phyloP scores from a whole-genome alignment of 1,140 invertebrate species.

The Tyrophagus putrescentiae region DNA sequence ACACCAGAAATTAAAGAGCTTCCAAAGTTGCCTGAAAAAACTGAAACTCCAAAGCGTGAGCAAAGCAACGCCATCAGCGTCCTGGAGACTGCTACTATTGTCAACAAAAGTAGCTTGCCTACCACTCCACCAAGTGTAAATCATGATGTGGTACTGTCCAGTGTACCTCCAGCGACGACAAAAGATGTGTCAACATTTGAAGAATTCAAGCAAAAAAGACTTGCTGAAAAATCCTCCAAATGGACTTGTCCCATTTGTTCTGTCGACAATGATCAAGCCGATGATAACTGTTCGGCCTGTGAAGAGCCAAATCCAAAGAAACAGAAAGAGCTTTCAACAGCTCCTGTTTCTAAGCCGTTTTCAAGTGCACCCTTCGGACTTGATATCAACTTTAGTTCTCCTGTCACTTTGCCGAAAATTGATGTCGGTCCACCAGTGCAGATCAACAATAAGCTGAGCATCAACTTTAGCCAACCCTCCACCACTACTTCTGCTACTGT shows the following conservation, averaged over 20 bases:
- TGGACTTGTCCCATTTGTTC: neutral
- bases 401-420: conserved; percentile 7
- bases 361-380: too few relatives aligned
- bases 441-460: neutral
- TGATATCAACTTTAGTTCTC: neutral
- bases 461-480: neutral
- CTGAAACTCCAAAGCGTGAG: too few relatives aligned
- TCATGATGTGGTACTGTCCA: too few relatives aligned
- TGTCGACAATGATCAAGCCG: neutral
- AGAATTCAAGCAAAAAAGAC: neutral
- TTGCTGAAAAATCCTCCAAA: neutral
- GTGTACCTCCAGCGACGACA: too few relatives aligned
- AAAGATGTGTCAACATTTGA: neutral
- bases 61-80: too few relatives aligned
- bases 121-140: too few relatives aligned
- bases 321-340: conserved; percentile 1
- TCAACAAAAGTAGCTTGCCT: too few relatives aligned
- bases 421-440: neutral
- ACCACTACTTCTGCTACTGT: neutral
- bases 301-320: neutral
- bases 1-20: too few relatives aligned
- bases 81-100: too few relatives aligned
- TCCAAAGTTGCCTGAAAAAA: too few relatives aligned
- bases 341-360: too few relatives aligned
- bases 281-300: conserved; percentile 5